These are phyloP conservation scores for Brachypodius melanocephalos DNA, from an alignment of 2,113 vertebrate genomes.

Conservation along the genomic window DNA sequence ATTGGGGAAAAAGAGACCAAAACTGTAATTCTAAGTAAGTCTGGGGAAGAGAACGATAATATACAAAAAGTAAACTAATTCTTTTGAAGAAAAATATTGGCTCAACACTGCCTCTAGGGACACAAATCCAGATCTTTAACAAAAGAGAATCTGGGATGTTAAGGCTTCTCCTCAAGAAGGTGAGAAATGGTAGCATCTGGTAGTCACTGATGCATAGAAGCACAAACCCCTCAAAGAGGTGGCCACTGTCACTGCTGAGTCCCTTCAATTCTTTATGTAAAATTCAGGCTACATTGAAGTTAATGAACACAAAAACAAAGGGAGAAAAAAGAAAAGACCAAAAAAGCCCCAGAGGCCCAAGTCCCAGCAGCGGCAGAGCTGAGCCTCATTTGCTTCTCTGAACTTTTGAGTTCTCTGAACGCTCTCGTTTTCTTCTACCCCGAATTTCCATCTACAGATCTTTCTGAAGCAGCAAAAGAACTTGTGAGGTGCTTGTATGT, in stretches of 20 bases:
- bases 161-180: neutral
- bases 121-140: neutral
- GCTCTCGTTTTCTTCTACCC: neutral
- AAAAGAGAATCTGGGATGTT: neutral
- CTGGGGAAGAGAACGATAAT: neutral
- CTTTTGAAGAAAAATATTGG: neutral
- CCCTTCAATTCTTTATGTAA: neutral
- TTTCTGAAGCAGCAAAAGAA: neutral
- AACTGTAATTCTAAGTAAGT: neutral
- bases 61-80: neutral
- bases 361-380: neutral
- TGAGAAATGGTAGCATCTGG: neutral
- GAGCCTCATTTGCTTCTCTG: neutral
- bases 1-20: neutral
- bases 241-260: neutral
- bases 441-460: neutral
- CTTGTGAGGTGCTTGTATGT: neutral
- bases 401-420: neutral
- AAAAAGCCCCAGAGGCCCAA: neutral
- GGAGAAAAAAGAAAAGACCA: fast-evolving
- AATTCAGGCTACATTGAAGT: neutral
- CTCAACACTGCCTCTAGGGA: neutral
- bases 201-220: neutral
- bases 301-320: neutral
- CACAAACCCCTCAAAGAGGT: neutral